Base-by-base conservation (phyloP, 30 jellyfish, hydroid and myxozoan genomes). In the Phacellophora camtschatica region DNA sequence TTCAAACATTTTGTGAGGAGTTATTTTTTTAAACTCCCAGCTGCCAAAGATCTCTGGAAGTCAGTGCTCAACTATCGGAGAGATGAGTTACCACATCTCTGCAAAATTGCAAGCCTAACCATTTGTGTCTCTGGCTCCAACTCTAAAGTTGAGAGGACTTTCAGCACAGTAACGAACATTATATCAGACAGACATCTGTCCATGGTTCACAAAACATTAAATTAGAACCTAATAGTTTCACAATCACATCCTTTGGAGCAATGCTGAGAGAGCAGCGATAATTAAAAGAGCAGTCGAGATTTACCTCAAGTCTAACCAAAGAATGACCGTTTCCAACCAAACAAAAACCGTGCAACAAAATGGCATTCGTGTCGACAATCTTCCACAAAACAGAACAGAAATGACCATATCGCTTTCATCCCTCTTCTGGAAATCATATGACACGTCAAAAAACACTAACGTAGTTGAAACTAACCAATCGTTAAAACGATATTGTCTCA, bases 111-210 rank as follows among this genome's bases (percentile, higher is more conserved):
- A 1, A 42, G 67, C 45, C 50, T n/a, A n/a, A n/a, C 50, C 18
- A 53, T 72, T n/a, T 31, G 27, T 29, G 16, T 74, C 4, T 50
- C 85, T 18, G 62, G 85, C 11, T 74, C 83, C 7, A 45, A 49
- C 55, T 27, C 86, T 12, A 12, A 16, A 13, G 88, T 76, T 0
- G 88, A 57, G 29, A 59, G 88, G 9, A 51, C 49, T 9, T 76
- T 76, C 32, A 54, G 89, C 87, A 34, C 54, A 10, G 39, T 77
- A 16, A 77, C 88, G 22, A 32, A 32, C 23, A 35, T 77, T 15
- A 45, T 58, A 10, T 77, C 88, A 23, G 90, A 77, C 41, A 24
- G 20, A 34, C 55, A 62, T 19, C 58, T 30, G 5, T 37, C 37
- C 23, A 74, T 30, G 39, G 25, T 84, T 4, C 81, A 66, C 66